phyloP scores from a whole-genome alignment of 2,888 invertebrate species.

The Corythucha ciliata region DNA sequence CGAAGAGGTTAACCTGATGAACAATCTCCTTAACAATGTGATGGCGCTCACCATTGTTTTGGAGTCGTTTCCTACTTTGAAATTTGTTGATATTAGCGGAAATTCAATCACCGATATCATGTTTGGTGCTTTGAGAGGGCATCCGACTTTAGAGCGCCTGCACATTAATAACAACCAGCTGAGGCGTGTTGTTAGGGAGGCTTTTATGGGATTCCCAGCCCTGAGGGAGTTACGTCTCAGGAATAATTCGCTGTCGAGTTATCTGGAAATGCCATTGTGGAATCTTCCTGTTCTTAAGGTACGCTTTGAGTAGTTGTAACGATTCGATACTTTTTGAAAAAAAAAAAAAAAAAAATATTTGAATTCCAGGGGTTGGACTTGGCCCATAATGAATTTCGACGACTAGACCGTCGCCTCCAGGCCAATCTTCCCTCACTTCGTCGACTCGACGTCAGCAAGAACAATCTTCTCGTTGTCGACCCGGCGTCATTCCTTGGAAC shows the following conservation, averaged over 20 bases:
- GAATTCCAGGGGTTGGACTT: slow-evolving; percentile 66
- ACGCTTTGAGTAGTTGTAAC: too few relatives aligned
- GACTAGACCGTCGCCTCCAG: slow-evolving; percentile 60
- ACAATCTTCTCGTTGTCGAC: slow-evolving; percentile 59
- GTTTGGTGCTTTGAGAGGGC: slow-evolving; percentile 67
- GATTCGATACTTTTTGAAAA: too few relatives aligned
- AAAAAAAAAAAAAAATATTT: too few relatives aligned
- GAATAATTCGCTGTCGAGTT: slow-evolving; percentile 71
- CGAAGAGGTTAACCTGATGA: slow-evolving; percentile 65
- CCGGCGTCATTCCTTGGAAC: slow-evolving; percentile 63
- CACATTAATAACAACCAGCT: slow-evolving; percentile 72
- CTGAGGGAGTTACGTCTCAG: slow-evolving; percentile 68
- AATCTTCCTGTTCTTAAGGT: slow-evolving; percentile 69
- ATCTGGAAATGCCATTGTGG: slow-evolving; percentile 68
- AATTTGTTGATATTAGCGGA: slow-evolving; percentile 67
- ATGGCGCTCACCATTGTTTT: slow-evolving; percentile 46
- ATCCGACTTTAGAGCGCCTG: slow-evolving; percentile 67
- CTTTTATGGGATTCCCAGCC: slow-evolving; percentile 74
- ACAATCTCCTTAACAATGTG: slow-evolving; percentile 66
- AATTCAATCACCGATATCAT: slow-evolving; percentile 69
- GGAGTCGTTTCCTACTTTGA: slow-evolving; percentile 65
- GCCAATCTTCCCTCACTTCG: slow-evolving; percentile 65
- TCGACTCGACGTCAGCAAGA: slow-evolving; percentile 65
- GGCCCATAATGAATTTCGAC: slow-evolving; percentile 62
- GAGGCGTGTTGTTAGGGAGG: slow-evolving; percentile 63